phyloP scores from a whole-genome alignment of 2,888 invertebrate species.

The Cosmia pyralina region DNA sequence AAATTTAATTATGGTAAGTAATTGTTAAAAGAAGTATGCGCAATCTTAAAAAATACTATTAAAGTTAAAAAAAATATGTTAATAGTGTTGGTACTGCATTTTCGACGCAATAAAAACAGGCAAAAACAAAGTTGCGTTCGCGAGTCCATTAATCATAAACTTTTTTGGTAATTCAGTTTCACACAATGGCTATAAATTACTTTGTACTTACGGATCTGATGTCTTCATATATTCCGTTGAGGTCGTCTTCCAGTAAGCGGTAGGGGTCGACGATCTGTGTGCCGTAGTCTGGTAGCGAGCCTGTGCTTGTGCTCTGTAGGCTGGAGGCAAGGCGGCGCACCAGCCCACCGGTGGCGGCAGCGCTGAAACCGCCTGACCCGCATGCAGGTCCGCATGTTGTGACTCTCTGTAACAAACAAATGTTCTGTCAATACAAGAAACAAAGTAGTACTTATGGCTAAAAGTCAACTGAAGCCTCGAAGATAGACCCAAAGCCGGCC shows the following conservation, averaged over 20 bases:
- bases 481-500: neutral
- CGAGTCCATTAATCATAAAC: conserved; percentile 31
- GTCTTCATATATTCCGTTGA: conserved; percentile 95
- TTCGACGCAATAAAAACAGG: conserved; percentile 30
- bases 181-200: conserved; percentile 28
- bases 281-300: conserved; percentile 93
- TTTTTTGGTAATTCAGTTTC: conserved; percentile 30
- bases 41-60: conserved; percentile 24
- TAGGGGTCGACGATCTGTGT: conserved; percentile 95
- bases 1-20: conserved; percentile 26
- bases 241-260: conserved; percentile 95
- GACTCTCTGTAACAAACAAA: conserved; percentile 79
- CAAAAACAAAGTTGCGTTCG: conserved; percentile 27
- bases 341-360: conserved; percentile 78
- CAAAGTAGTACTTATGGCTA: neutral
- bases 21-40: conserved; percentile 28
- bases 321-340: conserved; percentile 90
- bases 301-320: conserved; percentile 95
- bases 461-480: neutral
- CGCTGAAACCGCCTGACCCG: conserved; percentile 76
- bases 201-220: conserved; percentile 93
- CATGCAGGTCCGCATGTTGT: conserved; percentile 85
- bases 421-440: neutral
- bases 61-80: conserved; percentile 15
- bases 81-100: conserved; percentile 14